phyloP scores from a whole-genome alignment of 2,797 vertebrate species.

The Hemitrygon akajei region DNA sequence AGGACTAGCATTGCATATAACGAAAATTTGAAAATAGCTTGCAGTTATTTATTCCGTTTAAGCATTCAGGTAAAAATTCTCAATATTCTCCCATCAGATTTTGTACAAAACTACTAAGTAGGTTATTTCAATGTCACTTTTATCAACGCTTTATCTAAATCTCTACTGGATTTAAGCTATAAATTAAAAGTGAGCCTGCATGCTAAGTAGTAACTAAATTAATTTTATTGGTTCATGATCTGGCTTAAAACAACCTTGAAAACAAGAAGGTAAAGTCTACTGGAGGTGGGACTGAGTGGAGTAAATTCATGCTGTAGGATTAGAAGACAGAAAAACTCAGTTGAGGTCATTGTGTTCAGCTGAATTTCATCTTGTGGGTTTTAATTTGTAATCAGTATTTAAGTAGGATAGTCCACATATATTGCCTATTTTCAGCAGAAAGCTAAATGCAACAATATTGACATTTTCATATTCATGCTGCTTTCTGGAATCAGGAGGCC shows the following conservation, averaged over 20 bases:
- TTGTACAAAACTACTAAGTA: background rate
- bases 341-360: background rate
- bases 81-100: background rate
- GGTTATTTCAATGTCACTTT: slow-evolving; percentile 5
- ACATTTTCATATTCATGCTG: background rate
- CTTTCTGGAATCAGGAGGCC: background rate
- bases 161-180: background rate
- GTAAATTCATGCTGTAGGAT: background rate
- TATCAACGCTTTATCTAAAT: background rate
- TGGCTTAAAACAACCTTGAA: background rate
- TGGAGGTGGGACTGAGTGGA: no score
- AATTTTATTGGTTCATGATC: background rate
- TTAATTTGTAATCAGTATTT: background rate
- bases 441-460: background rate
- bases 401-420: background rate
- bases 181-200: slow-evolving; percentile 27
- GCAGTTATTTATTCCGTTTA: background rate
- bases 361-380: background rate
- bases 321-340: background rate
- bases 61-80: background rate
- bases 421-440: background rate
- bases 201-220: slow-evolving; percentile 28
- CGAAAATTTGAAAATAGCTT: background rate
- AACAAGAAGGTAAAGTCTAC: background rate
- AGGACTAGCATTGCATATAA: no score